Conservation (phyloP, 2,113 vertebrate species). For the Pedionomus torquatus region DNA sequence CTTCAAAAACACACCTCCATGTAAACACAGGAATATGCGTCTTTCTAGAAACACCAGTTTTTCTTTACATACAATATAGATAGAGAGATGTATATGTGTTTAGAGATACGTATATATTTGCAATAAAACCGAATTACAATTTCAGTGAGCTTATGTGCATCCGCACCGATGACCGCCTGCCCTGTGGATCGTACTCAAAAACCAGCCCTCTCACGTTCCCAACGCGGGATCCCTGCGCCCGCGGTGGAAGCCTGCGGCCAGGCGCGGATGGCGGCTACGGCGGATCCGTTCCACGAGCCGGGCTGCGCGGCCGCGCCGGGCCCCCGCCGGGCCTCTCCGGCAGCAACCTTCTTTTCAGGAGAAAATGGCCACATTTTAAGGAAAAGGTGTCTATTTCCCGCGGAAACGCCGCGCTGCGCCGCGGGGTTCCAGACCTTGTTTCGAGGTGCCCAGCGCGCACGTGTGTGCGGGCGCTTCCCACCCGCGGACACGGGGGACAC, state of each 20-base stretch:
- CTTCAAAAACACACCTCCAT: neutral
- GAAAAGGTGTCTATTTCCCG: neutral
- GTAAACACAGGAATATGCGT: neutral
- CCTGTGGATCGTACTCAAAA: neutral
- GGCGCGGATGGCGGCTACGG: neutral
- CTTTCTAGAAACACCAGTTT: neutral
- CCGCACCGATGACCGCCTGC: neutral
- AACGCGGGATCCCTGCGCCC: neutral
- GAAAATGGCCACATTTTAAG: neutral
- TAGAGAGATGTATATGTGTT: rapidly evolving
- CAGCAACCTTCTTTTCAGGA: neutral
- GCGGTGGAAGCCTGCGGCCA: neutral
- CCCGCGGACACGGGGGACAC: neutral
- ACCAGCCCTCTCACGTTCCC: neutral
- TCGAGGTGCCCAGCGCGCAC: neutral
- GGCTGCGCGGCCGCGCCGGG: neutral
- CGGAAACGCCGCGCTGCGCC: neutral
- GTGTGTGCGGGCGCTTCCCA: neutral
- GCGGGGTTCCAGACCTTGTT: neutral
- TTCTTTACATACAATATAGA: neutral
- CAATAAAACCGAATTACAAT: neutral
- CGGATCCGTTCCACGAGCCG: neutral
- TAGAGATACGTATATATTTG: too few species aligned
- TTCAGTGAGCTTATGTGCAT: neutral
- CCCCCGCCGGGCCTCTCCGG: neutral